A percentile compares a stretch with the other conserved stretches of the same genome.
Evolutionary conservation across 2,797 vertebrate species (phyloP).

Genomic region (Pseudochirops corinnae): DNA sequence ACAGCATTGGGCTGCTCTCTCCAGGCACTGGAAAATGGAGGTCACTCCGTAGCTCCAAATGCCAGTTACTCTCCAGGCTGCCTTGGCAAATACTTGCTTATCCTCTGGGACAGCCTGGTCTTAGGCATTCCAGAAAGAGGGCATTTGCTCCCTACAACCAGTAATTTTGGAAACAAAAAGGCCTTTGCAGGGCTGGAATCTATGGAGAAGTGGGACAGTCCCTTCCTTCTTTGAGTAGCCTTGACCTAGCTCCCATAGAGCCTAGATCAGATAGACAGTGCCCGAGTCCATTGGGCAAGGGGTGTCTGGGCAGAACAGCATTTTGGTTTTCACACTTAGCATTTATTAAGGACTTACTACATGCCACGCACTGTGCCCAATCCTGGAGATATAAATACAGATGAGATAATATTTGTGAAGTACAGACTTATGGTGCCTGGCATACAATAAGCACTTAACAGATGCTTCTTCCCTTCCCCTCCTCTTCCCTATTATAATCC

Average conservation of each 20-base stretch:
- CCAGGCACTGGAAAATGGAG: not conserved
- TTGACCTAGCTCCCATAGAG: not conserved
- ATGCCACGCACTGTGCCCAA: not conserved
- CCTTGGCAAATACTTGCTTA: not conserved
- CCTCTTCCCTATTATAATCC: not conserved
- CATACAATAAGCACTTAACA: not conserved
- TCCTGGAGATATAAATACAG: not conserved
- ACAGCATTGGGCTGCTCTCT: not conserved
- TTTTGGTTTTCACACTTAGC: not conserved
- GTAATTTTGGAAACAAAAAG: not conserved
- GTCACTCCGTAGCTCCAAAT: not conserved
- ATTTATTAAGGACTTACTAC: not conserved
- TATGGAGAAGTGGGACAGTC: not conserved
- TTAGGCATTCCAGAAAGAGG: not conserved
- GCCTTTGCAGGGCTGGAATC: not conserved
- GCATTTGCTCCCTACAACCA: not conserved
- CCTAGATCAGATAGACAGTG: not conserved
- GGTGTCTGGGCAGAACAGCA: not conserved
- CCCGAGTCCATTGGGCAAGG: not conserved
- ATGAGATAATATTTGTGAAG: not conserved
- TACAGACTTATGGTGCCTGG: not conserved
- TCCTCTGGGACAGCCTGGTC: accelerated
- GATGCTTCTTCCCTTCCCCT: not conserved
- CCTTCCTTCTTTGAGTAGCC: not conserved
- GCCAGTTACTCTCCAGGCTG: not conserved